Evolutionary conservation across 2,113 vertebrate genomes (phyloP).

Genomic region (Gobio gobio): DNA sequence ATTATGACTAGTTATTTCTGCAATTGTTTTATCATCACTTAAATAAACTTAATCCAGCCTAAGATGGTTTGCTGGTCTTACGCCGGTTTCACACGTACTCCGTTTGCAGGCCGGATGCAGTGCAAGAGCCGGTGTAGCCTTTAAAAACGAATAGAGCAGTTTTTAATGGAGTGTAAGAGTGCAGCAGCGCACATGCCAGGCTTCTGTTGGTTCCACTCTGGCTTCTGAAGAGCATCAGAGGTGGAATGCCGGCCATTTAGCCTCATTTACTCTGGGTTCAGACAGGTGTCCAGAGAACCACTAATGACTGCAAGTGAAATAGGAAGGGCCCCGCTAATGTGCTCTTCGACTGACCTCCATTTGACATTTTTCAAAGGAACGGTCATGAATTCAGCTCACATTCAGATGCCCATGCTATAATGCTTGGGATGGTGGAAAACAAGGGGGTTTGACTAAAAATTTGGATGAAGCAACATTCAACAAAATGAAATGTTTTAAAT

Average conservation of each 20-base stretch:
- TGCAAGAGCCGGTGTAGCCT: not conserved
- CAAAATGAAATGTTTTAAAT: too few relatives aligned
- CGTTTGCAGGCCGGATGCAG: too few relatives aligned
- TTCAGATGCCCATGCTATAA: not conserved
- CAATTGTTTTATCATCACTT: too few relatives aligned
- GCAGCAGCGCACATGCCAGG: constrained; percentile 39
- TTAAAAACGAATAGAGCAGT: constrained; percentile 35
- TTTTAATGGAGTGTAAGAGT: constrained; percentile 54
- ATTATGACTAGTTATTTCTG: too few relatives aligned
- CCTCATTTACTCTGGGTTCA: constrained; percentile 48
- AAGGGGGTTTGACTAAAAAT: not conserved
- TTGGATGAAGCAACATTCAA: too few relatives aligned
- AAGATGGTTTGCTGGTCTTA: too few relatives aligned
- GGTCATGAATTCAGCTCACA: constrained; percentile 4
- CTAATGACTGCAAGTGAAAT: constrained; percentile 55
- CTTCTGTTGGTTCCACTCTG: constrained; percentile 45
- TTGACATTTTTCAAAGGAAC: constrained; percentile 51
- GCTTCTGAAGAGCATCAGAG: constrained; percentile 51
- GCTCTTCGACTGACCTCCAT: constrained; percentile 61
- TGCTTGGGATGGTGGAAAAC: not conserved
- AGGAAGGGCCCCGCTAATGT: constrained; percentile 37
- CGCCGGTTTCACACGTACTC: too few relatives aligned
- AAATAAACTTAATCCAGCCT: too few relatives aligned
- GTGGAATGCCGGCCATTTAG: constrained; percentile 47
- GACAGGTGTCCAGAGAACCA: constrained; percentile 52